A percentile compares a stretch with the other conserved stretches of the same genome.
These are phyloP conservation scores for Pararge aegeria DNA, from an alignment of 1,140 invertebrate genomes.

Conservation along the genomic window DNA sequence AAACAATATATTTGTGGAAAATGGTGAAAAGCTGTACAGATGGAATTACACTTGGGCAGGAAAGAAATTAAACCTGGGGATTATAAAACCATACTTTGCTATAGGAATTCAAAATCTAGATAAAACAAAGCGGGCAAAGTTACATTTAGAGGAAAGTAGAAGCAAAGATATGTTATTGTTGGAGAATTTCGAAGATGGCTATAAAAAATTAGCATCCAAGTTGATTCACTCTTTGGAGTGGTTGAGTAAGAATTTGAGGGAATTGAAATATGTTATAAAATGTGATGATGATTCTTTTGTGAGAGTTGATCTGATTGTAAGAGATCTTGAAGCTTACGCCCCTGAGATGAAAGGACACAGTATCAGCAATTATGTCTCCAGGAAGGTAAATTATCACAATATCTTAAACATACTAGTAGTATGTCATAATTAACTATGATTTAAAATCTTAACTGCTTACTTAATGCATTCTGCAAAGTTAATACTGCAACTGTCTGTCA, in stretches of 20 bases:
- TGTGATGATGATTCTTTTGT: slow-evolving; percentile 77
- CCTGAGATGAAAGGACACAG: slow-evolving; percentile 55
- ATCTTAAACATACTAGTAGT: no score
- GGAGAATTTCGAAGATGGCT: slow-evolving; percentile 54
- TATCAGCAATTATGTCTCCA: slow-evolving; percentile 49
- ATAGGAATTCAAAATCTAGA: slow-evolving; percentile 51
- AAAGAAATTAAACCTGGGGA: slow-evolving; percentile 27
- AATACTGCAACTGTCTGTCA: no score
- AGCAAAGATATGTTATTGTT: slow-evolving; percentile 59
- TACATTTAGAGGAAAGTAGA: slow-evolving; percentile 46
- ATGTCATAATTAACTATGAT: no score
- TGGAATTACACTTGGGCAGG: slow-evolving; percentile 58
- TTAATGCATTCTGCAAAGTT: no score
- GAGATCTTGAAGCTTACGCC: slow-evolving; percentile 59
- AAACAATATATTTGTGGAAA: slow-evolving; percentile 60
- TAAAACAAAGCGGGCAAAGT: slow-evolving; percentile 32
- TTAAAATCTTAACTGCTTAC: no score
- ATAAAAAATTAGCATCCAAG: slow-evolving; percentile 59
- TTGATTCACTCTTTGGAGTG: slow-evolving; percentile 50
- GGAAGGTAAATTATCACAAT: slow-evolving; percentile 46
- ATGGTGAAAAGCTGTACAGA: slow-evolving; percentile 60
- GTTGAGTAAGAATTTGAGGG: slow-evolving; percentile 47
- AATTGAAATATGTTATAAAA: slow-evolving; percentile 66
- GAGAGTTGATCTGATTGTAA: slow-evolving; percentile 64
- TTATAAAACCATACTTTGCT: slow-evolving; percentile 59